These are phyloP conservation scores for Erinaceus europaeus DNA, from an alignment of 2,113 vertebrate species.

Conservation along the genomic window DNA sequence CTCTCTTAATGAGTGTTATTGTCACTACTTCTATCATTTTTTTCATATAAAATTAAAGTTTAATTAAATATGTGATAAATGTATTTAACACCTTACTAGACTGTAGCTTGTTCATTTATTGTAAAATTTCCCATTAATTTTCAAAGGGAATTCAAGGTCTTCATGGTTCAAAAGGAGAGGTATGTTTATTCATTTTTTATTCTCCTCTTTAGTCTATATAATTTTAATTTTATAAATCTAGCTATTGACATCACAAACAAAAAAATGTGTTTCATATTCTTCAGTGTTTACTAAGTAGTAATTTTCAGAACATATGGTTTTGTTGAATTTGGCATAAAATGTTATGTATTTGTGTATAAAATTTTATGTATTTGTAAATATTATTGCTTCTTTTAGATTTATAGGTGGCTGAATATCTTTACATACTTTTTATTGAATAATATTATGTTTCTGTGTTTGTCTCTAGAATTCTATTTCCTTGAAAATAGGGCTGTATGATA, in stretches of 20 bases:
- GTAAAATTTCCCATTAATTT: constrained; percentile 59
- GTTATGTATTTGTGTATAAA: neutral
- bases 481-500: neutral
- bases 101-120: neutral
- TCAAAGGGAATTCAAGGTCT: constrained; percentile 88
- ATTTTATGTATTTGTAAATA: neutral
- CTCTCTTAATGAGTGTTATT: too few relatives aligned
- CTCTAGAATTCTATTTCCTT: neutral
- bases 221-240: neutral
- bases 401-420: neutral
- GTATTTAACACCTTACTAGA: neutral
- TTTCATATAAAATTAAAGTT: neutral
- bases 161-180: constrained; percentile 90
- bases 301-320: neutral
- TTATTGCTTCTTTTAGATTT: neutral
- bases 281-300: neutral
- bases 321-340: neutral
- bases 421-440: neutral
- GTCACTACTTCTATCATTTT: neutral
- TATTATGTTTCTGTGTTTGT: neutral
- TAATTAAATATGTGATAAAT: neutral
- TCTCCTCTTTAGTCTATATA: neutral
- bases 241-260: neutral
- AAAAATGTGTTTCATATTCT: neutral
- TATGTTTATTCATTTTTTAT: constrained; percentile 73